These are phyloP conservation scores for Lateolabrax maculatus DNA, from an alignment of 2,797 vertebrate species.

Conservation along the genomic window DNA sequence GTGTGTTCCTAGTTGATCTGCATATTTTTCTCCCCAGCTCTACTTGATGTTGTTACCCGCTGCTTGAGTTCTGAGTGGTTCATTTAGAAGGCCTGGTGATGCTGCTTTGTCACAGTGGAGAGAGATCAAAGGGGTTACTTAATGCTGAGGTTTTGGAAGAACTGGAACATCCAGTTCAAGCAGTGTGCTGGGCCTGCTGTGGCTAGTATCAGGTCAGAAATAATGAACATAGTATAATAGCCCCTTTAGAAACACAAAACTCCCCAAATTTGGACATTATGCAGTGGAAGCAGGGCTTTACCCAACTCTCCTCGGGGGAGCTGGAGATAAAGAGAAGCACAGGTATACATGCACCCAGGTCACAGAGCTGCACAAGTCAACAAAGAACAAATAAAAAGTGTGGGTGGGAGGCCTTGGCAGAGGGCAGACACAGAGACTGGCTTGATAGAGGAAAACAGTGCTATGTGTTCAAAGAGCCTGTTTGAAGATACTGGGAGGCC, in stretches of 20 bases:
- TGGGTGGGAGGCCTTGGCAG: conserved; percentile 59
- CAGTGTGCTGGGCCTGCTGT: conserved; percentile 57
- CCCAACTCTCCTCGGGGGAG: conserved; percentile 36
- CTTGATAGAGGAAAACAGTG: conserved; percentile 38
- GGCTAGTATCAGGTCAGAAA: conserved; percentile 67
- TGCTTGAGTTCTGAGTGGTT: conserved; percentile 75
- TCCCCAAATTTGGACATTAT: conserved; percentile 57
- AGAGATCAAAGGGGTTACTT: conserved; percentile 82
- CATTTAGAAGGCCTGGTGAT: conserved; percentile 75
- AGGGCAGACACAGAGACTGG: conserved; percentile 38
- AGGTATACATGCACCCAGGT: conserved; percentile 57
- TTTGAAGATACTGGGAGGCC: conserved; percentile 59
- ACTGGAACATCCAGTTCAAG: conserved; percentile 66
- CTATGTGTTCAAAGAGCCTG: conserved; percentile 51
- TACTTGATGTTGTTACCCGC: conserved; percentile 71
- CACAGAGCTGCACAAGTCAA: conserved; percentile 60
- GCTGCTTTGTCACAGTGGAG: conserved; percentile 79
- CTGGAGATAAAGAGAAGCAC: conserved; percentile 50
- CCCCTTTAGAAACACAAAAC: conserved; percentile 66
- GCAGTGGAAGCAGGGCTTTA: conserved; percentile 37
- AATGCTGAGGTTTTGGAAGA: conserved; percentile 74
- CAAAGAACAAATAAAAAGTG: conserved; percentile 68
- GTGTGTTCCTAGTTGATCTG: conserved; percentile 63
- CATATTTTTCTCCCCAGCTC: conserved; percentile 70
- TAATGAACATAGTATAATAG: conserved; percentile 77